Base-by-base conservation (phyloP, 2,888 invertebrate genomes). In the Mesorhabditis spiculigera region DNA sequence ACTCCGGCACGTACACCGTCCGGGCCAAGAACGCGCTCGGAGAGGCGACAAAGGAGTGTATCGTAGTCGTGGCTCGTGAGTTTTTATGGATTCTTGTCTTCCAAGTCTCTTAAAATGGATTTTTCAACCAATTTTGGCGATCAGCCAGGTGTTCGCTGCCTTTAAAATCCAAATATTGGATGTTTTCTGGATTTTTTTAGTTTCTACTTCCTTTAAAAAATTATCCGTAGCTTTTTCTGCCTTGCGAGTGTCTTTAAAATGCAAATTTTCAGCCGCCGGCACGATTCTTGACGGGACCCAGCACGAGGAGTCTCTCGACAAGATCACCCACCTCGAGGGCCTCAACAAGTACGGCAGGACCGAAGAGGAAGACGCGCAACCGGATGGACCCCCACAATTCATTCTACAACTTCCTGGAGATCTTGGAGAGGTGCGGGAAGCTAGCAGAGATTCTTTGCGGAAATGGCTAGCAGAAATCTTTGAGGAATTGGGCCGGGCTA, bases 1-100 rank as follows among this genome's bases (percentile, higher is more conserved):
- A 95, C 87, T 92, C 94, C 58, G 95, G 95, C 63, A 90, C 94
- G 0, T 95, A 95, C 87, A 93, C 92, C 90, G 94, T 94, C 87
- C 64, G 71, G 10, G 77, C 78, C 13, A 73, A 71, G 63, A 82
- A 81, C 64, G 79, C 80, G 5, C 75, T 82, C 2, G 85, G 85
- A 58, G 81, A 85, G 67, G 80, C 81, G 28, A 75, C 74, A 64
- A 67, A 79, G 42, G 77, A 82, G 65, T 82, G 83, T 63, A 42
- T 69, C 43, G 78, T 85, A 42, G 77, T 67, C 13, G 81, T 85
- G 6, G 65, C 65, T n/a, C 79, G 81, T 75, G 61, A 77, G 74
- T 70, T 45, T 0, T 28, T 43, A 6, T 5, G n/a, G n/a, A n/a
- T 62, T 67, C 5, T 28, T 65, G 41, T 3, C 8, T 8, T 10